A percentile compares a stretch with the other conserved stretches of the same genome.
These are phyloP conservation scores for Bradypodion ventrale DNA, from an alignment of 2,797 vertebrate species.

Conservation along the genomic window DNA sequence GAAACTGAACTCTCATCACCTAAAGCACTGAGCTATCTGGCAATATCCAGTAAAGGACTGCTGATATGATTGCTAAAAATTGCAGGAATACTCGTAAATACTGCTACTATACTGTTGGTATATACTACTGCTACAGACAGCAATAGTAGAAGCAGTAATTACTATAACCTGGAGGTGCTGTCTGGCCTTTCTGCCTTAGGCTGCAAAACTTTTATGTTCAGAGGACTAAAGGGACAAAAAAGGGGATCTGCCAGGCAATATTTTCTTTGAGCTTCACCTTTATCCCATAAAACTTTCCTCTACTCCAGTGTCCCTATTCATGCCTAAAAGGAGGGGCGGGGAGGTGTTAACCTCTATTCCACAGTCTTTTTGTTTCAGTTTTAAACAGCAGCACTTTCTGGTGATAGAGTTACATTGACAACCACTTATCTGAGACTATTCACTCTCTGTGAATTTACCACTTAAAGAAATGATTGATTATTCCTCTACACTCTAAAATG, in stretches of 20 bases:
- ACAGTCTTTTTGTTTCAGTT: neutral
- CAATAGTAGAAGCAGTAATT: neutral
- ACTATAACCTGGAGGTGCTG: neutral
- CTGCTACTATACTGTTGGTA: neutral
- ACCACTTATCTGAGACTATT: neutral
- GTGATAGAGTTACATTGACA: neutral
- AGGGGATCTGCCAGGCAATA: too few species aligned
- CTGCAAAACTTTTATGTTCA: neutral
- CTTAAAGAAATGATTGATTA: neutral
- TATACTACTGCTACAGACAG: neutral
- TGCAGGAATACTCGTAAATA: too few species aligned
- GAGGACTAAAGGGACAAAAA: too few species aligned
- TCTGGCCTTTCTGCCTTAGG: neutral
- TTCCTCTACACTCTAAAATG: neutral
- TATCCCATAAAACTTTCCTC: neutral
- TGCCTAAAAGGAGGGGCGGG: neutral
- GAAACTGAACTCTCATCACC: too few species aligned
- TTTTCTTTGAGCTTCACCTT: neutral
- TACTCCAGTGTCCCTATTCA: neutral
- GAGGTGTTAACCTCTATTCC: neutral
- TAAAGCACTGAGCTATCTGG: too few species aligned
- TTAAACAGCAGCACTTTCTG: neutral
- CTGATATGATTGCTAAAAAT: too few species aligned
- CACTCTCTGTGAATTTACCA: conserved; percentile 2
- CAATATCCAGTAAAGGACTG: too few species aligned